phyloP scores from a whole-genome alignment of 2,888 invertebrate species.

The Gasteruption jaculator region DNA sequence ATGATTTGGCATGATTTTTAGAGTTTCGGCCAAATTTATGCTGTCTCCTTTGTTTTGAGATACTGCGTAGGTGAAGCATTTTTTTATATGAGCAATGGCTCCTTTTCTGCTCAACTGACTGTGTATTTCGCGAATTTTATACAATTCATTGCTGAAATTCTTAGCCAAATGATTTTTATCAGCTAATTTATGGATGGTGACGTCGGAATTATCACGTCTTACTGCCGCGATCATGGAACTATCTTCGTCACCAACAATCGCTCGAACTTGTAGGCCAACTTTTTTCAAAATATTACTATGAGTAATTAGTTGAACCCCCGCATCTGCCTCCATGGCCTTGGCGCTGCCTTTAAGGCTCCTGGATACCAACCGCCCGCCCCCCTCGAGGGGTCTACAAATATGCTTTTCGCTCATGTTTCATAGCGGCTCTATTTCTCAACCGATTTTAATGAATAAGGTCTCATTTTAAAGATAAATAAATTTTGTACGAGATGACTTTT shows the following conservation, averaged over 20 bases:
- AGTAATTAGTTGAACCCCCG: too few species aligned
- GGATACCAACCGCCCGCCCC: too few species aligned
- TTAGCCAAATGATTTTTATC: too few species aligned
- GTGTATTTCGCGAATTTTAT: slow-evolving; percentile 16
- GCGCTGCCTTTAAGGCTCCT: slow-evolving; percentile 28
- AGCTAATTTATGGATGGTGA: too few species aligned
- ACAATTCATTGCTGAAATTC: slow-evolving; percentile 26
- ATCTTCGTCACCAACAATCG: slow-evolving; percentile 30
- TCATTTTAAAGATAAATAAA: too few species aligned
- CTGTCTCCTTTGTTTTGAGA: slow-evolving; percentile 21
- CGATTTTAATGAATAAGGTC: too few species aligned
- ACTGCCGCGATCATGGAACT: too few species aligned
- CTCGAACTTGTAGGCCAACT: slow-evolving; percentile 19
- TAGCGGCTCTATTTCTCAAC: too few species aligned
- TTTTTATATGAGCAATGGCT: slow-evolving; percentile 23
- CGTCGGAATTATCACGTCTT: slow-evolving; percentile 13
- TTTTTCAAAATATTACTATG: slow-evolving; percentile 24
- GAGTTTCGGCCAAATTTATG: slow-evolving; percentile 14
- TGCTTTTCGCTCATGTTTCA: too few species aligned
- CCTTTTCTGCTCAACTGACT: slow-evolving; percentile 19
- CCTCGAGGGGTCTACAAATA: too few species aligned
- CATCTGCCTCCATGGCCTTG: slow-evolving; percentile 32
- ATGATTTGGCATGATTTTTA: slow-evolving; percentile 23
- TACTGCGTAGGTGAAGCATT: slow-evolving; percentile 25
- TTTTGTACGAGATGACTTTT: too few species aligned